Percentiles rank a stretch among this genome's conserved stretches.
These are phyloP conservation scores for Cyprinodon brontotheroides DNA, from an alignment of 2,113 vertebrate genomes.

Conservation along the genomic window DNA sequence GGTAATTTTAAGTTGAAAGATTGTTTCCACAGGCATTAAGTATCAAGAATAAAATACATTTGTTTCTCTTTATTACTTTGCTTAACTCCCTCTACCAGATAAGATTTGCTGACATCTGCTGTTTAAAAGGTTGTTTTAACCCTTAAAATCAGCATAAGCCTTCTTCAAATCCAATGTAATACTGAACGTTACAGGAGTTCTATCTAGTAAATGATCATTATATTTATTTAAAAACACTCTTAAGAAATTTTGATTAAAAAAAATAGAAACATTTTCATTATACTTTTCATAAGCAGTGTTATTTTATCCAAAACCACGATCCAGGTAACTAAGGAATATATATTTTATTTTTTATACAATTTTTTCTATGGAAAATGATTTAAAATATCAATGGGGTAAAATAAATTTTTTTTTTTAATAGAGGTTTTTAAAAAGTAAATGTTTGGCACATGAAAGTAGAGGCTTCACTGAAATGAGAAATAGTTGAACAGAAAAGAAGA, in stretches of 20 bases:
- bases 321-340: conserved; percentile 5
- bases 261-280: too few species aligned
- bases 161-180: not conserved
- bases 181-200: not conserved
- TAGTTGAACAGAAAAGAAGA: not conserved
- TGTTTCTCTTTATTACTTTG: not conserved
- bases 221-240: not conserved
- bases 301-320: not conserved
- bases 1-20: not conserved
- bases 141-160: not conserved
- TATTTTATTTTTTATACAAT: not conserved
- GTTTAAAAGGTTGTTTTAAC: not conserved
- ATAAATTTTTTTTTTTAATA: not conserved
- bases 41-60: not conserved
- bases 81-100: too few species aligned
- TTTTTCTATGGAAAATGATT: not conserved
- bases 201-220: too few species aligned
- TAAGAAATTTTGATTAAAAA: too few species aligned
- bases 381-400: not conserved
- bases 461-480: conserved; percentile 5
- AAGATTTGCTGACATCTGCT: not conserved
- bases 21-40: not conserved
- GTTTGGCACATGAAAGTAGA: conserved; percentile 9
- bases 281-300: not conserved
- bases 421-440: conserved; percentile 13